Evolutionary conservation across 1,140 invertebrate genomes (phyloP), one percentile per base, ranked within the genome.

Genomic region (Drosophila rhopaloa): DNA sequence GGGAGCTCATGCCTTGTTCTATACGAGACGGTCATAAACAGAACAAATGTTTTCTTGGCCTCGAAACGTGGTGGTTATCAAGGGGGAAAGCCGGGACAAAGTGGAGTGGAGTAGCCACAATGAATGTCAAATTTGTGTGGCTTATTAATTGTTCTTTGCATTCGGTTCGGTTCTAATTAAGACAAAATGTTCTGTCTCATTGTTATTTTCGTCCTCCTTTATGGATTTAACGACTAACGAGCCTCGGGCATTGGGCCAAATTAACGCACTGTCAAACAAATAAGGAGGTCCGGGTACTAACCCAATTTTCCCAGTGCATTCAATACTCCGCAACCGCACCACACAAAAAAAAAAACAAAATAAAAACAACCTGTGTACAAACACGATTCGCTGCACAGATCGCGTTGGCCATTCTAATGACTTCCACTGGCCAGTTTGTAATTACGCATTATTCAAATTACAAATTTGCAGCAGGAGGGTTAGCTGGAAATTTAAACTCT

Each of bases 401-500:
- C 83, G 59, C 65, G 53, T 73, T 76, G 76, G 70, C 43, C 82
- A 76, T 82, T 82, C 66, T 88, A 86, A 88, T 86, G 76, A 88
- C 76, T 83, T 70, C 76, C 82, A 83, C 70, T 79, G 83, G 79
- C 16, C 60, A 71, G 66, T 83, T 73, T 88, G 76, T 88, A 89
- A 86, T 86, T 86, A 88, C 79, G 79, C 84, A 86, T 82, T 88
- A 86, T 86, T 88, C 84, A 86, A 88, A 86, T 86, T 83, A 88
- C 82, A 79, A 86, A 88, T 88, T 70, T 51, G 62, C 65, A 72
- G 66, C 46, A 61, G 59, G 43, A 65, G 59, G 44, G 51, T 66
- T 51, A 29, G 16, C 66, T 63, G 59, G 66, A 83, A 83, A 88
- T 86, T 86, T 86, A 76, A 88, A 76, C 82, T 88, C 83, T 89